Percentiles rank a stretch among this genome's conserved stretches.
Conservation (phyloP, 2,113 vertebrate genomes). For the Chiloscyllium plagiosum region DNA sequence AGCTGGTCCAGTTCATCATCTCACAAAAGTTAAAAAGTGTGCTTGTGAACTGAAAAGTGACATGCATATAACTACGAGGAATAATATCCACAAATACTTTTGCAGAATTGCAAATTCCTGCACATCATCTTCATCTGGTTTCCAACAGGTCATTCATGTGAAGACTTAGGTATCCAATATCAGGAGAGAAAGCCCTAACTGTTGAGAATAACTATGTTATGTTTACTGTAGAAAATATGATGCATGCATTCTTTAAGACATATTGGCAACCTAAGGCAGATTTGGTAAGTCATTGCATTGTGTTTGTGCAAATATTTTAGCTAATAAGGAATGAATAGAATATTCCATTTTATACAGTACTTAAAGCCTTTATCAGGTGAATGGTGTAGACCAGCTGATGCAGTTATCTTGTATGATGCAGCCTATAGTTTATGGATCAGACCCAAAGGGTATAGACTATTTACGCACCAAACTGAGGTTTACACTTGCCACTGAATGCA, state of each 20-base stretch:
- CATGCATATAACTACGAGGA: not conserved
- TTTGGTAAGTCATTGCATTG: not conserved
- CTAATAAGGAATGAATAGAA: not conserved
- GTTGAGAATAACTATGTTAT: not conserved
- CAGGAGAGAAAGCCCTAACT: not conserved
- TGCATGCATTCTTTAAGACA: not conserved
- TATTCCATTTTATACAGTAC: not conserved
- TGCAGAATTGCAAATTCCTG: not conserved
- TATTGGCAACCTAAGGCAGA: not conserved
- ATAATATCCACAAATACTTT: not conserved
- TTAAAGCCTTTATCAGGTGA: not conserved
- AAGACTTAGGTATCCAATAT: not conserved
- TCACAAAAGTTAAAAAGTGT: not conserved
- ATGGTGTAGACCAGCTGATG: not conserved
- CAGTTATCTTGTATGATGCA: not conserved
- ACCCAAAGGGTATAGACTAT: not conserved
- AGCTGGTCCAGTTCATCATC: not conserved
- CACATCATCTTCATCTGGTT: not conserved
- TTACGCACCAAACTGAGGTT: not conserved
- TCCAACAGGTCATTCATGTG: not conserved
- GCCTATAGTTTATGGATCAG: not conserved
- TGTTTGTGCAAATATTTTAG: conserved; percentile 2
- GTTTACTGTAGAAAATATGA: not conserved
- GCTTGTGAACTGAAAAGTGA: not conserved
- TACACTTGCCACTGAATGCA: not conserved